Percentiles rank a stretch among this genome's conserved stretches.
Evolutionary conservation across 2,113 vertebrate species (phyloP).

Genomic region (Vombatus ursinus): DNA sequence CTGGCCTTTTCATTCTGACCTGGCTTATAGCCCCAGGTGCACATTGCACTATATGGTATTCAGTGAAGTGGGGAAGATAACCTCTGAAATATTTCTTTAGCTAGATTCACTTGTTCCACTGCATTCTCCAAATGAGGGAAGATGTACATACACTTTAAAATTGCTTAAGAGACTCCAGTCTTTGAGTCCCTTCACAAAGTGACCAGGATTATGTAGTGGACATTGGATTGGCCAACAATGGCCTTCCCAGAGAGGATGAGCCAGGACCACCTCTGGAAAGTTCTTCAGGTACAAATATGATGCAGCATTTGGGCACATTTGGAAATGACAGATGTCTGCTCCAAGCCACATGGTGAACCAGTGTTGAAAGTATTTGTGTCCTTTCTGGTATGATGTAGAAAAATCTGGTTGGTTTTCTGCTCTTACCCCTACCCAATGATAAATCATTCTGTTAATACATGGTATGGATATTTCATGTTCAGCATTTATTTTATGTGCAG

Average conservation of each 20-base stretch:
- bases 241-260: background rate
- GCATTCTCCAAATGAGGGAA: constrained; percentile 37
- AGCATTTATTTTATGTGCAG: background rate
- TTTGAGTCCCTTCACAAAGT: background rate
- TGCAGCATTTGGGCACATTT: background rate
- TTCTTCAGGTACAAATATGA: background rate
- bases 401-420: background rate
- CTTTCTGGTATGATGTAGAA: background rate
- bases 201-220: background rate
- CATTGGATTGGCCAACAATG: background rate
- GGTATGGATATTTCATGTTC: background rate
- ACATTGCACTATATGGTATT: constrained; percentile 37
- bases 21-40: constrained; percentile 32
- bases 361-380: background rate
- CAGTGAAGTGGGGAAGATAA: constrained; percentile 8
- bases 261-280: background rate
- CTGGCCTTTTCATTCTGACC: constrained; percentile 11
- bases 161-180: background rate
- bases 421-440: background rate
- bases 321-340: background rate
- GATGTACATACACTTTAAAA: background rate
- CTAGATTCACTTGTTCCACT: constrained; percentile 26
- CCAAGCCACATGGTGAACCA: background rate
- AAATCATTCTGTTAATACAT: background rate
- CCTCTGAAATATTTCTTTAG: background rate